Evolutionary conservation across 2,888 invertebrate species (phyloP).

Genomic region (Platycheirus albimanus): DNA sequence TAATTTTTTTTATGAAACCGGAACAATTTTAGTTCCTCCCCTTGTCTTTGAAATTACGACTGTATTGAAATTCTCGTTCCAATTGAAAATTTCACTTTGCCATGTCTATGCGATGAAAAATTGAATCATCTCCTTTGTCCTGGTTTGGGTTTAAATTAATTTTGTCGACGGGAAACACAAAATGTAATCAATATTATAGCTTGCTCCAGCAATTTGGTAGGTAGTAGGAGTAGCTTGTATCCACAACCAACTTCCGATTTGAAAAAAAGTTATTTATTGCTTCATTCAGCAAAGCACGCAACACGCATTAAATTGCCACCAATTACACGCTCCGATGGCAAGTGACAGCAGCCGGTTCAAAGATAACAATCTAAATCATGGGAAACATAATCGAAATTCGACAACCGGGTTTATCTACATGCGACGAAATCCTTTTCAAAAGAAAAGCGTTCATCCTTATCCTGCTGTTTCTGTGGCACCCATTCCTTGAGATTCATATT

Average conservation of each 20-base stretch:
- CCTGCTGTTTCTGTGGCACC: constrained; percentile 1
- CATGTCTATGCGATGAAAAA: no score
- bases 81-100: no score
- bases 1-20: no score
- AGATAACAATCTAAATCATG: constrained; percentile 50
- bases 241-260: constrained; percentile 8
- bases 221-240: constrained; percentile 12
- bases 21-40: no score
- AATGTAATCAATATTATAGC: neutral
- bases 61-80: no score
- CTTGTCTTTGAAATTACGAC: no score
- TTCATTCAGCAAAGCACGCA: constrained; percentile 37
- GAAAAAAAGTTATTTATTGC: constrained; percentile 52
- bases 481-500: constrained; percentile 41
- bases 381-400: constrained; percentile 34
- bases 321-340: constrained; percentile 48
- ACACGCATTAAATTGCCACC: constrained; percentile 47
- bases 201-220: neutral
- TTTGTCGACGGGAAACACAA: neutral
- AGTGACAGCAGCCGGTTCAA: constrained; percentile 33
- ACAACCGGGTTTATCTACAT: constrained; percentile 29
- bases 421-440: constrained; percentile 32
- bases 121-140: no score
- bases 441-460: neutral
- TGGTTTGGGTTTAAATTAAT: neutral